Evolutionary conservation across 1,140 invertebrate genomes (phyloP).

Genomic region (Melitaea cinxia): DNA sequence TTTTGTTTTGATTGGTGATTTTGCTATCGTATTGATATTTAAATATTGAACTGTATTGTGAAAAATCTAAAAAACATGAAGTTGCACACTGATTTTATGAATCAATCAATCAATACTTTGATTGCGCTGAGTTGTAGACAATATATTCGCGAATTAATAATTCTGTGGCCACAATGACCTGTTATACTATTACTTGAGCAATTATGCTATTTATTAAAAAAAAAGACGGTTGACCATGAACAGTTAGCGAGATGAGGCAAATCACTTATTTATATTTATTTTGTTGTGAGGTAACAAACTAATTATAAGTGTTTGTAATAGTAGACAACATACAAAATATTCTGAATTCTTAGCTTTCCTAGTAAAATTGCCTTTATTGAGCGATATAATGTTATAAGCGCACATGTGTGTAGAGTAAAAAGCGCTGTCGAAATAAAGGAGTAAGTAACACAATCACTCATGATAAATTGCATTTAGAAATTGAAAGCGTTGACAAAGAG

Average conservation of each 20-base stretch:
- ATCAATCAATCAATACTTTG: too few relatives aligned
- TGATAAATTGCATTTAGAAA: conserved; percentile 44
- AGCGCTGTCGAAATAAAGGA: conserved; percentile 25
- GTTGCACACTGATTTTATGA: background rate
- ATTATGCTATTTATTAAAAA: too few relatives aligned
- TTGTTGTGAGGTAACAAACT: background rate
- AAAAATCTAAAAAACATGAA: conserved; percentile 7
- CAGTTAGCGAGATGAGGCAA: too few relatives aligned
- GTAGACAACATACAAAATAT: background rate
- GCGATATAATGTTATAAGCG: background rate
- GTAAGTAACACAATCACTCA: conserved; percentile 31
- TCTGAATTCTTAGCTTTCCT: background rate
- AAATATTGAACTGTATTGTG: conserved; percentile 19
- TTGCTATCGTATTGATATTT: conserved; percentile 32
- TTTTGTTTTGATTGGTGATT: conserved; percentile 34
- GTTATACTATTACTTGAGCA: too few relatives aligned
- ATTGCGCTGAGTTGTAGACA: too few relatives aligned
- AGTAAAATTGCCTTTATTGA: background rate
- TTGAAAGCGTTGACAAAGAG: conserved; percentile 54
- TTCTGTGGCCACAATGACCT: too few relatives aligned
- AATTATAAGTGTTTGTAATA: too few relatives aligned
- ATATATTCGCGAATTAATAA: too few relatives aligned
- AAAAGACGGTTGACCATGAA: too few relatives aligned
- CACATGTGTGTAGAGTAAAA: conserved; percentile 4
- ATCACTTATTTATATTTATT: too few relatives aligned